Conservation (phyloP, 1,140 invertebrate species). For the Heliconius hermathena region DNA sequence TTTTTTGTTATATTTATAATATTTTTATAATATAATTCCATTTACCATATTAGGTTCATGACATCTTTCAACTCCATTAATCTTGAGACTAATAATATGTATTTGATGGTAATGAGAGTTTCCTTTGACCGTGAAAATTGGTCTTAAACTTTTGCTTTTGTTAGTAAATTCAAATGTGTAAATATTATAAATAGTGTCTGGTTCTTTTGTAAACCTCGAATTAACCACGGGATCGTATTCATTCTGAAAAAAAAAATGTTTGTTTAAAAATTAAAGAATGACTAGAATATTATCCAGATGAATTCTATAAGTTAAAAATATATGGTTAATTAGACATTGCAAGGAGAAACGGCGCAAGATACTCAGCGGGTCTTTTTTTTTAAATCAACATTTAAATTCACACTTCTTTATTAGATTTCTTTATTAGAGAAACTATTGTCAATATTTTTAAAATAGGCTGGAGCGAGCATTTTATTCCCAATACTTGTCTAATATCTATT, state of each 20-base stretch:
- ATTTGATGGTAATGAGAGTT: background rate
- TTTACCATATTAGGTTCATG: conserved; percentile 12
- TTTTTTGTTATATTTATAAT: background rate
- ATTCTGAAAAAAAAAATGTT: background rate
- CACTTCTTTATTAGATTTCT: too few species aligned
- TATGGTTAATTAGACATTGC: too few species aligned
- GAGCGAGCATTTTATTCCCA: too few species aligned
- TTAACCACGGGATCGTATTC: background rate
- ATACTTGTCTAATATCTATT: too few species aligned
- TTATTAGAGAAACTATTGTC: too few species aligned
- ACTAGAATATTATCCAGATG: too few species aligned
- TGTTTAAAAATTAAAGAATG: too few species aligned
- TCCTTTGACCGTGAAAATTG: background rate
- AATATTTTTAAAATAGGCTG: too few species aligned
- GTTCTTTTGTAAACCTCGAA: background rate
- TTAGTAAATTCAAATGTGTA: background rate
- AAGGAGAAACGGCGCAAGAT: too few species aligned
- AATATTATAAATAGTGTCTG: background rate
- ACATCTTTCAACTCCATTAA: conserved; percentile 14
- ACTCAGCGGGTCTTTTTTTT: too few species aligned
- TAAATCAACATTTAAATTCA: too few species aligned
- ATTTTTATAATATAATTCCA: background rate
- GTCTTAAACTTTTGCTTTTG: background rate
- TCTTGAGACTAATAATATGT: background rate
- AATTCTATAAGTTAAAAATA: too few species aligned